These are phyloP conservation scores for Halcyon smyrnensis DNA, from an alignment of 2,797 vertebrate species.

Conservation along the genomic window DNA sequence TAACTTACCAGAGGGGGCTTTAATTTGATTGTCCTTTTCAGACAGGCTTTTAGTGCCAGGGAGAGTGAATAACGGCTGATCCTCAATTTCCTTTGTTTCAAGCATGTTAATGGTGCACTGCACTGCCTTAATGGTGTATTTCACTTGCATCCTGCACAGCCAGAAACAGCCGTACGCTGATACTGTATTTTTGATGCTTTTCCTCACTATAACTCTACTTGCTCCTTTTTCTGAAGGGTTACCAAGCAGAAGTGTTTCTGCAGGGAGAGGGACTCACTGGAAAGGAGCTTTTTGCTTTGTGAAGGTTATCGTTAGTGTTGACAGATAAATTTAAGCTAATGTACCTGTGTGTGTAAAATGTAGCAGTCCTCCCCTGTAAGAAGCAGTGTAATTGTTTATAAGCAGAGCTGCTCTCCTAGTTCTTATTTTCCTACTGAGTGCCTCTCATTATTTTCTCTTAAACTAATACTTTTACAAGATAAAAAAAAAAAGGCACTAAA, in stretches of 20 bases:
- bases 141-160: background rate
- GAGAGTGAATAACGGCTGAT: background rate
- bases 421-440: background rate
- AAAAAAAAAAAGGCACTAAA: background rate
- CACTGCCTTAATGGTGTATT: background rate
- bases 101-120: constrained; percentile 8
- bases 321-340: background rate
- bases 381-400: background rate
- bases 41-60: background rate
- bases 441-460: background rate
- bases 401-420: background rate
- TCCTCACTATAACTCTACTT: background rate
- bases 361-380: background rate
- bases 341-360: background rate
- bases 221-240: background rate
- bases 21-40: constrained; percentile 43
- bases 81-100: background rate
- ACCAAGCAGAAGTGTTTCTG: background rate
- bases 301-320: background rate
- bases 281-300: background rate
- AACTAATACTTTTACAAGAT: background rate
- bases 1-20: background rate
- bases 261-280: background rate
- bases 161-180: background rate
- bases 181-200: background rate